Evolutionary conservation across 2,113 vertebrate genomes (phyloP), one percentile per base, ranked within the genome.

Genomic region (Struthidea cinerea): DNA sequence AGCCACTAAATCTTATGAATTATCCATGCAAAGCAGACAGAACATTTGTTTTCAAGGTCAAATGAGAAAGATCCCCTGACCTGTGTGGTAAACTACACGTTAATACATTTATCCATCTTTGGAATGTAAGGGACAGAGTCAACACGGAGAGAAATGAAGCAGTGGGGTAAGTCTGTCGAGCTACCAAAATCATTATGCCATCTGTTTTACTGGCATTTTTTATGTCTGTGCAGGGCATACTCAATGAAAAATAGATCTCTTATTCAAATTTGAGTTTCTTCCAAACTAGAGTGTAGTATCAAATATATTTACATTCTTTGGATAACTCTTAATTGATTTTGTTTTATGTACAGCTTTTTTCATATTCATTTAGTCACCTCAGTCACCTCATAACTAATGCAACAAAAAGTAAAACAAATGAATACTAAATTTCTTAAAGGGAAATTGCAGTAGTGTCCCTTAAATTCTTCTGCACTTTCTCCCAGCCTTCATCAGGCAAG

Each of bases 21-120:
- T 94, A 93, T 95, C 94, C 91, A 93, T 93, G 91, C 84, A 94
- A 82, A 94, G 84, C 61, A 94, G 91, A 95, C 33, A 94, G 87
- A 96, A 96, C 87, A 87, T 87, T 96, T 94, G 70, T 95, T 96
- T 96, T 94, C 94, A 95, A 91, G 81, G 93, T 94, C 87, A 96
- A 76, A 88, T 63, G 19, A 91, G 87, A 95, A 93, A 67, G 89
- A 92, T 93, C 68, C n/a, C 27, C 73, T 94, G 94, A 93, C 95
- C 95, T 89, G 52, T 89, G 65, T 67, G 80, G 94, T 75, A 94
- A 90, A 92, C 78, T 78, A 76, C 47, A 88, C 7, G 2, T 90
- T 91, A 96, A 96, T 94, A 87, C 67, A 94, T 94, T 87, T 96
- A 91, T 84, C 93, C 60, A 39, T 74, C 90, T 94, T 91, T 92